Evolutionary conservation across 2,113 vertebrate species (phyloP).

Genomic region (Athene cunicularia): DNA sequence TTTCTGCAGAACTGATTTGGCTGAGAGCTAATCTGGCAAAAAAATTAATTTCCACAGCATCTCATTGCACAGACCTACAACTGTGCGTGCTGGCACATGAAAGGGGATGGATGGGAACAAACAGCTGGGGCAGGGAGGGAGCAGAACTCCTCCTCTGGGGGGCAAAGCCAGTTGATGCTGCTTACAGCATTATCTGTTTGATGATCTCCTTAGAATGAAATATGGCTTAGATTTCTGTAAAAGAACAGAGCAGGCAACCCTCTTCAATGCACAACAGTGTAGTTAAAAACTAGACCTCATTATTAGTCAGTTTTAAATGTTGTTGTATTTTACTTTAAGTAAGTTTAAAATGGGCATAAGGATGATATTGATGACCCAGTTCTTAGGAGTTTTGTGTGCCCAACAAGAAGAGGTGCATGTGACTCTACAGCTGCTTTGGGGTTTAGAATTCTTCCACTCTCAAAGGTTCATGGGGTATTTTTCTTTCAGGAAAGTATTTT

Average conservation of each 20-base stretch:
- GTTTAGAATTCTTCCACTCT: neutral
- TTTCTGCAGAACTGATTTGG: slow-evolving; percentile 41
- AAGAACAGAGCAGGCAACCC: neutral
- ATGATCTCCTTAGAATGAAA: neutral
- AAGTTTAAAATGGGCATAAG: neutral
- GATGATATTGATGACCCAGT: neutral
- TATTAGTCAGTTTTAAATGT: neutral
- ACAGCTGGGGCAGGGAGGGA: slow-evolving; percentile 47
- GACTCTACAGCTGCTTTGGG: neutral
- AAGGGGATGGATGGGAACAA: slow-evolving; percentile 7
- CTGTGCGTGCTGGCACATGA: neutral
- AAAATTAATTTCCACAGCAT: slow-evolving; percentile 44
- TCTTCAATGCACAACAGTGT: neutral
- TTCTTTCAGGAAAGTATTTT: neutral
- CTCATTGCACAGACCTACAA: slow-evolving; percentile 10
- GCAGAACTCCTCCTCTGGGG: slow-evolving; percentile 10
- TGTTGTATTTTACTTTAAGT: neutral
- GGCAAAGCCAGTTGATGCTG: neutral
- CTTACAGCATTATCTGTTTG: neutral
- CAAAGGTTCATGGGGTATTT: neutral
- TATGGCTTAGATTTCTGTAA: neutral
- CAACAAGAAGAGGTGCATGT: neutral
- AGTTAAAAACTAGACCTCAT: neutral
- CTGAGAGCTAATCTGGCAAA: slow-evolving; percentile 52
- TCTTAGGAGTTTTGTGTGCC: neutral